Evolutionary conservation across 2,888 invertebrate species (phyloP).

Genomic region (Oegoconia quadripuncta): DNA sequence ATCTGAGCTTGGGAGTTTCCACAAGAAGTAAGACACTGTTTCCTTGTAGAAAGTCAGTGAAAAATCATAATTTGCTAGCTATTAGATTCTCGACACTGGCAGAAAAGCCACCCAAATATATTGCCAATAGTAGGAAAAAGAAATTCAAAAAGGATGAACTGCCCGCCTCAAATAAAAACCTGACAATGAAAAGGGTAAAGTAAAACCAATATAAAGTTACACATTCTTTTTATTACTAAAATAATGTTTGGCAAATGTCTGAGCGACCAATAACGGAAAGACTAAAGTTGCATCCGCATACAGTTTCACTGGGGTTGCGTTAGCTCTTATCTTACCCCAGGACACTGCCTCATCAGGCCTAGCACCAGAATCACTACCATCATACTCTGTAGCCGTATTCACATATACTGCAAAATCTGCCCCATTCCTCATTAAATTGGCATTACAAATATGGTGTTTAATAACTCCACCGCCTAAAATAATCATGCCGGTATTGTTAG

Average conservation of each 20-base stretch:
- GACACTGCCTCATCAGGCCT: slow-evolving; percentile 98
- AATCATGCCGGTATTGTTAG: slow-evolving; percentile 96
- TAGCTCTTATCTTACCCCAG: slow-evolving; percentile 97
- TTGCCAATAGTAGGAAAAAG: too few relatives aligned
- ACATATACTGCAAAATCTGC: slow-evolving; percentile 97
- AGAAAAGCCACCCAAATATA: too few relatives aligned
- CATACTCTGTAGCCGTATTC: slow-evolving; percentile 97
- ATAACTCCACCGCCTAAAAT: slow-evolving; percentile 97
- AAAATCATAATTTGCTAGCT: too few relatives aligned
- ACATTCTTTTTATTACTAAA: slow-evolving; percentile 76
- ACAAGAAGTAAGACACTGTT: too few relatives aligned
- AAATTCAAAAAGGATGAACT: too few relatives aligned
- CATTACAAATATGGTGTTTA: slow-evolving; percentile 99
- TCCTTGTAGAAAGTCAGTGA: too few relatives aligned
- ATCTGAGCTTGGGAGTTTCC: too few relatives aligned
- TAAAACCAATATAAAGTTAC: slow-evolving; percentile 31
- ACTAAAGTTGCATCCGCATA: slow-evolving; percentile 96
- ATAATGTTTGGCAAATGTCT: slow-evolving; percentile 93
- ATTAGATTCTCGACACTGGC: too few relatives aligned
- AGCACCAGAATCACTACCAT: slow-evolving; percentile 98
- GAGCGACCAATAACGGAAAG: slow-evolving; percentile 96
- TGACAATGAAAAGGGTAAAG: slow-evolving; percentile 13
- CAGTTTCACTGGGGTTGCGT: slow-evolving; percentile 94
- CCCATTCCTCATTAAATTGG: slow-evolving; percentile 99
- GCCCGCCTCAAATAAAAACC: slow-evolving; percentile 9